phyloP scores from a whole-genome alignment of 2,797 vertebrate genomes.

The Garrulus glandarius region DNA sequence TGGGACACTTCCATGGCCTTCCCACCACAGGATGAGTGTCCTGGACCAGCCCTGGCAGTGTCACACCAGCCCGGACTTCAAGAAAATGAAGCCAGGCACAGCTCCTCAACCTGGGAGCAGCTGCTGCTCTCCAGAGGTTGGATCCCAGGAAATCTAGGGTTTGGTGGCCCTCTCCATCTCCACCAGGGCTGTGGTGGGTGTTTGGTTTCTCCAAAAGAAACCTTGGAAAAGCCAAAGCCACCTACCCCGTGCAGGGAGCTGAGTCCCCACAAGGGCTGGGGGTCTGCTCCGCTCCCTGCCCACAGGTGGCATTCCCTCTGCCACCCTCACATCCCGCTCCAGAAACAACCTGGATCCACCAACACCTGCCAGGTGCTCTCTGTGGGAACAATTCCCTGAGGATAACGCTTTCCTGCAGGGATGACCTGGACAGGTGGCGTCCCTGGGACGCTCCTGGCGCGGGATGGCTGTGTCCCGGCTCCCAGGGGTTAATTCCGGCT shows the following conservation, averaged over 20 bases:
- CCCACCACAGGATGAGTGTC: fast-evolving
- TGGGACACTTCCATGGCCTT: background rate
- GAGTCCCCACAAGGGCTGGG: fast-evolving
- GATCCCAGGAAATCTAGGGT: background rate
- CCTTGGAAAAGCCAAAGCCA: background rate
- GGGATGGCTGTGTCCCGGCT: background rate
- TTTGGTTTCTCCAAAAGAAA: background rate
- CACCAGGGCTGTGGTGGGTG: fast-evolving
- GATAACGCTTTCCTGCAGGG: fast-evolving
- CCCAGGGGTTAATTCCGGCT: conserved; percentile 38
- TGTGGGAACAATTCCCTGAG: background rate
- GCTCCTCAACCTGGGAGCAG: background rate
- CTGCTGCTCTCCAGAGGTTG: background rate
- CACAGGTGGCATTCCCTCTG: fast-evolving
- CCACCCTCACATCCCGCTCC: fast-evolving
- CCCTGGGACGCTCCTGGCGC: fast-evolving
- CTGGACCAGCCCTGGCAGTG: background rate
- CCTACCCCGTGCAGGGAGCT: fast-evolving
- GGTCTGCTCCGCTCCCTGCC: background rate
- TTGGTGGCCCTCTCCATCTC: background rate
- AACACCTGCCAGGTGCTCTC: background rate
- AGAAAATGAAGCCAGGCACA: fast-evolving
- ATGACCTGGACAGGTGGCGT: background rate
- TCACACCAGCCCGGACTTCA: background rate
- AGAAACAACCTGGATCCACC: background rate